Evolutionary conservation across 1,140 invertebrate species (phyloP), one percentile per base, ranked within the genome.

Genomic region (Zaprionus ghesquierei): DNA sequence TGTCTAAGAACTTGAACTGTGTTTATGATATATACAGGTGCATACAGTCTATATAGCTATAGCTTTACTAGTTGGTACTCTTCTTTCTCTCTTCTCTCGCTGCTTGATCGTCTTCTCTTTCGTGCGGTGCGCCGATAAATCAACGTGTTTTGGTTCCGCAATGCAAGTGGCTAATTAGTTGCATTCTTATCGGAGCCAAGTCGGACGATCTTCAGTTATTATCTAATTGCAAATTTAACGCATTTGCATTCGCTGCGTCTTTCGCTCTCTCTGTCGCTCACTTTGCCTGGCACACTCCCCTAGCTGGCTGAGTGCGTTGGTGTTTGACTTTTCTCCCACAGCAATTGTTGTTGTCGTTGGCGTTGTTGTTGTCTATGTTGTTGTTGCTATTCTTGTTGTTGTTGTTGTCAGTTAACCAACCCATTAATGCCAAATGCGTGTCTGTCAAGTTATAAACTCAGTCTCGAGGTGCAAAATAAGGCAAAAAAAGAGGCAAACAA

Each of bases 351-450:
- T 31, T 64, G 23, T 61, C 62, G 73, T 54, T 51, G 46, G 25
- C 63, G 62, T 74, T 77, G 84, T 61, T 66, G 82, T 76, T 84
- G 64, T 74, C 68, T n/a, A n/a, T n/a, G n/a, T 44, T 29, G 23
- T n/a, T 31, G 66, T 31, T 64, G 23, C 56, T 69, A 68, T 54
- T 51, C 33, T 33, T 69, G 62, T 74, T 77, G 84, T 61, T 66
- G 82, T 76, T 84, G 64, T 74, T 87, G 75, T 70, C 69, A 66
- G 75, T 71, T 72, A 63, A 69, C 35, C 75, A 86, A 78, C 64
- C 85, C 79, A 89, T 91, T 91, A 87, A 90, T 87, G 90, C 85
- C 86, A 87, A 91, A 81, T 85, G 85, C 85, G 77, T 85, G 90
- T 81, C 90, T 91, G 75, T 90, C 90, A 90, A 91, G 79, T 80